Conservation (phyloP, 2,888 invertebrate species). For the Pseudococcus viburni region DNA sequence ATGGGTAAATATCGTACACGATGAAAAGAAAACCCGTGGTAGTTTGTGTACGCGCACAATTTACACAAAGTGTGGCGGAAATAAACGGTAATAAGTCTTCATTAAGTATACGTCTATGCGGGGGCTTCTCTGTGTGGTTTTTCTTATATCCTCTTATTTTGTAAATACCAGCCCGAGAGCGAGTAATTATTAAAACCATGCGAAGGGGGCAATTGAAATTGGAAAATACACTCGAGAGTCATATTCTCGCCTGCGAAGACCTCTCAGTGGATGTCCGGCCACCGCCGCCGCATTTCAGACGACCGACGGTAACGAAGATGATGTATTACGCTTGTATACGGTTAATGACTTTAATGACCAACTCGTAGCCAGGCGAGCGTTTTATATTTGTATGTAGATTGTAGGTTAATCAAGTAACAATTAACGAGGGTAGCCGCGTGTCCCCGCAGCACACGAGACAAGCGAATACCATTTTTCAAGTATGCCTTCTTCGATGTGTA, state of each 20-base stretch:
- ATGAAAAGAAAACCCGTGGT: constrained; percentile 25
- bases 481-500: not conserved
- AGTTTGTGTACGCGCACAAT: not conserved
- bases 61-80: constrained; percentile 19
- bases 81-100: constrained; percentile 45
- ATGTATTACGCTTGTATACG: constrained; percentile 52
- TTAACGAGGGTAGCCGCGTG: constrained; percentile 61
- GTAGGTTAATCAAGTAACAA: constrained; percentile 65
- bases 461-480: not conserved
- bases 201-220: not conserved
- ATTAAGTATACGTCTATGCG: constrained; percentile 27
- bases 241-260: not conserved
- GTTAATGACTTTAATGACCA: constrained; percentile 61
- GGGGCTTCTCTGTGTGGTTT: constrained; percentile 12
- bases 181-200: constrained; percentile 42
- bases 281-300: not conserved
- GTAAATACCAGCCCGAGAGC: not conserved
- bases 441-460: not conserved
- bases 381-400: constrained; percentile 60
- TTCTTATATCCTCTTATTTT: not conserved
- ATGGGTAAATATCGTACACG: not conserved
- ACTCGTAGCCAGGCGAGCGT: constrained; percentile 27
- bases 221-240: not conserved
- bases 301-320: constrained; percentile 23
- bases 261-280: not conserved